Conservation (phyloP, 2,888 invertebrate species). For the Uropetala carovei region DNA sequence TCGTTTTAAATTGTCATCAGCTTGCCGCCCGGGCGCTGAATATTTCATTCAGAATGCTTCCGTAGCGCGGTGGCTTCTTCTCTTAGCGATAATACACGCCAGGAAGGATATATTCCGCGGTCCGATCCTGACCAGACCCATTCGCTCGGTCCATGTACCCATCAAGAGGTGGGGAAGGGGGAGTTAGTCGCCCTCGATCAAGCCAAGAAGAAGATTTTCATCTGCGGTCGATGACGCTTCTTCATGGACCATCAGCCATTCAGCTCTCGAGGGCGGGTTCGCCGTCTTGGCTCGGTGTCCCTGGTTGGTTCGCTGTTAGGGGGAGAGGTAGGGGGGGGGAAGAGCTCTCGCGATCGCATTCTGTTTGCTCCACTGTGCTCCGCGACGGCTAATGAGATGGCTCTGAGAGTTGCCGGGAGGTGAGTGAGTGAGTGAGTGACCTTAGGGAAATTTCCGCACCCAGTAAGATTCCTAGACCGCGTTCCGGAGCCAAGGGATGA, state of each 20-base stretch:
- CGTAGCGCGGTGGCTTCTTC: no score
- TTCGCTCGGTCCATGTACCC: neutral
- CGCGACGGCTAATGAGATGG: neutral
- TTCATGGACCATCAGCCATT: neutral
- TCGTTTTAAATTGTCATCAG: no score
- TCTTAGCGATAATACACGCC: no score
- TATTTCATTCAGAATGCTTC: no score
- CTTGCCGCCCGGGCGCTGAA: no score
- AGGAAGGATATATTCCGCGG: no score
- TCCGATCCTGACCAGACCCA: neutral
- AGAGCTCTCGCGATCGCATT: neutral
- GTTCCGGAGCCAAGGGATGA: neutral
- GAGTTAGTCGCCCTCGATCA: no score
- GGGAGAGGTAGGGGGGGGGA: no score
- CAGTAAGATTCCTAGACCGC: neutral
- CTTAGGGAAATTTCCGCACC: conserved; percentile 27
- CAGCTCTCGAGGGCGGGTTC: neutral
- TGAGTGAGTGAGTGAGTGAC: neutral
- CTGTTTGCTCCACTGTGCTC: neutral
- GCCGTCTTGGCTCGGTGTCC: no score
- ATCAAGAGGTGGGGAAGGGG: neutral
- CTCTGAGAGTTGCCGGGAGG: no score
- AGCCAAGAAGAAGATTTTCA: neutral
- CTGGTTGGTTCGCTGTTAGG: no score
- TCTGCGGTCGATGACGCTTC: neutral